These are phyloP conservation scores for Eucera pruinosa DNA, from an alignment of 2,888 invertebrate species.

Conservation along the genomic window DNA sequence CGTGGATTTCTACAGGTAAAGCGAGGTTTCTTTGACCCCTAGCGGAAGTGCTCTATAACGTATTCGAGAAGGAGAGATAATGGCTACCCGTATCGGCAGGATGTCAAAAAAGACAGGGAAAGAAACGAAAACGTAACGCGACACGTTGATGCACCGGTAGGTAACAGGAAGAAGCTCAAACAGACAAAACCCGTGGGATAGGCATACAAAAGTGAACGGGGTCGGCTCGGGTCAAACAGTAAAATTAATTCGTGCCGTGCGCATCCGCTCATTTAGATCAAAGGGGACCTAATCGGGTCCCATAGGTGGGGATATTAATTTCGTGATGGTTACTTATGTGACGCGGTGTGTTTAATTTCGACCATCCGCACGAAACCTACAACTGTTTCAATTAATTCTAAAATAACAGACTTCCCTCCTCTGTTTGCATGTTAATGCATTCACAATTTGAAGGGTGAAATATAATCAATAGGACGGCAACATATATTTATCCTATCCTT, in stretches of 20 bases:
- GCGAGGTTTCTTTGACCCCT: constrained; percentile 25
- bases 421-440: background rate
- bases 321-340: constrained; percentile 29
- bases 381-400: constrained; percentile 15
- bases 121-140: constrained; percentile 57
- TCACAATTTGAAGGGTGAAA: background rate
- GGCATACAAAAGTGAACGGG: constrained; percentile 74
- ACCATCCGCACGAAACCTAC: background rate
- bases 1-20: constrained; percentile 21
- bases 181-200: constrained; percentile 75
- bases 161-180: constrained; percentile 65
- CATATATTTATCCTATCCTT: background rate
- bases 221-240: constrained; percentile 68
- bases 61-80: constrained; percentile 58
- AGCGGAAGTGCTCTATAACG: constrained; percentile 54
- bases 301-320: constrained; percentile 48
- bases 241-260: constrained; percentile 73
- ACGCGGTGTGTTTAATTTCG: constrained; percentile 18
- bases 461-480: background rate
- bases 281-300: constrained; percentile 24
- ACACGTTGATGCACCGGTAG: constrained; percentile 53
- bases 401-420: background rate
- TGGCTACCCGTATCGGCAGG: constrained; percentile 64
- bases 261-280: constrained; percentile 55
- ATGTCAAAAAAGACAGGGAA: constrained; percentile 13